Percentiles rank a stretch among this genome's conserved stretches.
phyloP scores from a whole-genome alignment of 2,888 invertebrate species.

The Lycia hirtaria region DNA sequence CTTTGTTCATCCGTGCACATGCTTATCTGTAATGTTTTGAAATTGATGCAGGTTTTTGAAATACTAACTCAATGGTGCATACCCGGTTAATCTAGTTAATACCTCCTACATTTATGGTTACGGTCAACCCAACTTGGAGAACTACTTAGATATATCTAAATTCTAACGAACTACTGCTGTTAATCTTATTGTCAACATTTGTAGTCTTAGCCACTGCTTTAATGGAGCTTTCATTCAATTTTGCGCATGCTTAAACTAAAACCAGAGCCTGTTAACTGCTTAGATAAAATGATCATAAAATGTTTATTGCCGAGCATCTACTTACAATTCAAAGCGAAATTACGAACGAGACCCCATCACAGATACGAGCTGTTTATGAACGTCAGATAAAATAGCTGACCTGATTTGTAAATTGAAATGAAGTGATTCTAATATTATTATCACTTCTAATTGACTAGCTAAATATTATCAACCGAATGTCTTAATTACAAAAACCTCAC shows the following conservation, averaged over 20 bases:
- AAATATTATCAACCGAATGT: neutral
- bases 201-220: neutral
- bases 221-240: constrained; percentile 20
- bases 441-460: neutral
- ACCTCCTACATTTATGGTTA: no score
- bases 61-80: no score
- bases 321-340: constrained; percentile 35
- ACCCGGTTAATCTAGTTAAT: no score
- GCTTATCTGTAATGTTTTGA: no score
- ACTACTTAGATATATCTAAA: neutral
- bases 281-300: constrained; percentile 36
- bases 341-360: constrained; percentile 30
- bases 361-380: constrained; percentile 39
- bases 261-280: constrained; percentile 31
- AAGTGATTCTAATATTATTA: constrained; percentile 29
- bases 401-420: constrained; percentile 37
- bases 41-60: no score
- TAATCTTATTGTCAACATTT: neutral
- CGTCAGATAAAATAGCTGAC: constrained; percentile 34
- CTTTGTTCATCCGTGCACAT: no score
- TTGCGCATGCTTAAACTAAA: constrained; percentile 16
- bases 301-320: constrained; percentile 33
- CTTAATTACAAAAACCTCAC: neutral
- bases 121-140: no score
- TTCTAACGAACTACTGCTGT: neutral